phyloP scores from a whole-genome alignment of 2,888 invertebrate genomes.

The Arctia plantaginis region DNA sequence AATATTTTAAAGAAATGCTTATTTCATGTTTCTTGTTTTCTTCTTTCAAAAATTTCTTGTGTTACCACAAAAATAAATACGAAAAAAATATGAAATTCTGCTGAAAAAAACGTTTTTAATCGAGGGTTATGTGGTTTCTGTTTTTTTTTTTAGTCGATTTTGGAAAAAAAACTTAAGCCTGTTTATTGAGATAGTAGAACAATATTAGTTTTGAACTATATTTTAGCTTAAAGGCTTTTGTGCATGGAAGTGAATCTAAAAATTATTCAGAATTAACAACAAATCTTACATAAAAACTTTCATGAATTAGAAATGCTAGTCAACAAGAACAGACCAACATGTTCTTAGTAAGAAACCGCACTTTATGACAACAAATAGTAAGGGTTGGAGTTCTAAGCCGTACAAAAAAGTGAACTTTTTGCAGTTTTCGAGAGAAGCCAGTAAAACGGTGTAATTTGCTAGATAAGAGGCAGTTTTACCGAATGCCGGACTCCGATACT shows the following conservation, averaged over 20 bases:
- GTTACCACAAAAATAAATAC: not conserved
- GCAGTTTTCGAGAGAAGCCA: slow-evolving; percentile 74
- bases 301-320: not conserved
- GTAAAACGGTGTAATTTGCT: slow-evolving; percentile 80
- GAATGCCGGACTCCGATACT: slow-evolving; percentile 65
- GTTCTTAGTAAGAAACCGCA: not conserved
- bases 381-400: slow-evolving; percentile 60
- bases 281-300: not conserved
- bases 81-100: no score
- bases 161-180: no score
- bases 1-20: not conserved
- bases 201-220: no score
- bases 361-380: slow-evolving; percentile 49
- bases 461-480: slow-evolving; percentile 76
- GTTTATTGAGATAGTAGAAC: no score
- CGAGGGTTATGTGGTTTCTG: no score
- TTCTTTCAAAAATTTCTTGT: no score
- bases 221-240: no score
- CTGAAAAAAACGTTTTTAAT: no score
- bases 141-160: no score
- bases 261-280: no score
- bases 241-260: no score
- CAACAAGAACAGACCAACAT: not conserved
- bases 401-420: slow-evolving; percentile 70
- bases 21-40: no score